Conservation (phyloP, 2,797 vertebrate genomes). For the Lycodopsis pacificus region DNA sequence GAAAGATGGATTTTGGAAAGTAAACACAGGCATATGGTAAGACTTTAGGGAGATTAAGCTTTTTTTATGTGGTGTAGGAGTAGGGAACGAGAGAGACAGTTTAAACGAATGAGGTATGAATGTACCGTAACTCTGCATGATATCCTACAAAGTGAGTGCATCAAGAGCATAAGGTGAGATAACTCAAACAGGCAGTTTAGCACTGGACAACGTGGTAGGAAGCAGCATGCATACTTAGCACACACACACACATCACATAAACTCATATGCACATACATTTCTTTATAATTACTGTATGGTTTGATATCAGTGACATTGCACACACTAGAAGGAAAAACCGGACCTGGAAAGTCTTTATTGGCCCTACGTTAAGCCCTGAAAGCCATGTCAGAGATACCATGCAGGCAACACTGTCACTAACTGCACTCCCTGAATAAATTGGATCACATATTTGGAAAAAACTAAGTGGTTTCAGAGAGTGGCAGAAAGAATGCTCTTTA, state of each 20-base stretch:
- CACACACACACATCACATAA: neutral
- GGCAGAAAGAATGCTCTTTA: no score
- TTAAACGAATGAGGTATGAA: conserved; percentile 34
- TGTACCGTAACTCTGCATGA: conserved; percentile 46
- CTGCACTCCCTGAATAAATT: neutral
- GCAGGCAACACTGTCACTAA: neutral
- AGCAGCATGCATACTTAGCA: conserved; percentile 15
- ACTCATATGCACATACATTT: conserved; percentile 1
- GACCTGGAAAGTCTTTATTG: neutral
- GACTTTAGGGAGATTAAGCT: conserved; percentile 61
- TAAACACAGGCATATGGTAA: conserved; percentile 74
- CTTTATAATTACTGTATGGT: neutral
- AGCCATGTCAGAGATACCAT: neutral
- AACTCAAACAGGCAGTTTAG: conserved; percentile 61
- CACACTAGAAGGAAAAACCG: neutral
- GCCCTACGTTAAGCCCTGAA: no score
- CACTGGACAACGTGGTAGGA: conserved; percentile 31
- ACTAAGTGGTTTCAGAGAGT: no score
- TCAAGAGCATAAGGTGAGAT: conserved; percentile 37
- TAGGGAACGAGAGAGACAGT: conserved; percentile 25
- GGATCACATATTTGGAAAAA: no score
- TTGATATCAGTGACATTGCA: neutral
- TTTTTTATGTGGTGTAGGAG: conserved; percentile 46
- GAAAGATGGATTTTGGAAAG: conserved; percentile 67
- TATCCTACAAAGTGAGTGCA: conserved; percentile 59